Base-by-base conservation (phyloP, 2,888 invertebrate species). In the Pocota personata region DNA sequence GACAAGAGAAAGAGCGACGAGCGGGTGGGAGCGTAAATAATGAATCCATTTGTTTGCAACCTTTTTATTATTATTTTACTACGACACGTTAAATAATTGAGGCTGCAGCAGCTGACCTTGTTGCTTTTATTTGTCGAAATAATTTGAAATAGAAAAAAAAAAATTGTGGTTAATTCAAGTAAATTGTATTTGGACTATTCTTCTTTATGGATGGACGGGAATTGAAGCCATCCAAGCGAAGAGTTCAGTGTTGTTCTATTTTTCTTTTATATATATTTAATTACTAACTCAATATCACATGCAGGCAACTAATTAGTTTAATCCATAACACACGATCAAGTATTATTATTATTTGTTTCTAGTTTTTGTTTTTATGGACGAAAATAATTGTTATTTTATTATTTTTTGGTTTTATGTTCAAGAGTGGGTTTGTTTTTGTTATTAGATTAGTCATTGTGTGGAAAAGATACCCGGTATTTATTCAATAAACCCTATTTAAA, bases 71-170 rank as follows among this genome's bases (percentile, higher is more conserved):
- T 52, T 52, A 37, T 52, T 52, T 37, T 37, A 40, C 37, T 52
- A 64, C 40, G 43, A 43, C 52, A 52, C 40, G 30, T 69, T 46
- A n/a, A 43, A 46, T 50, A 14, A 67, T 76, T 66, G 35, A 52
- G 58, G 24, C 32, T 66, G 66, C 66, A 58, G 66, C 64, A 77
- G 58, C 52, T 77, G 69, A 77, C 72, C 82, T 82, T 77, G 77
- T 46, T 71, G 55, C 16, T 69, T 3, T 48, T 58, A 24, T 14
- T 67, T 64, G 14, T 52, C 57, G 4, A 52, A 43, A 14, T 16
- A n/a, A 1, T 21, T 50, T 35, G 35, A 14, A 35, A 30, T 30
- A 27, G 30, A 55, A 16, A 7, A 30, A 14, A 55, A n/a, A 35
- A 73, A 62, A 69, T 48, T 40, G 75, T 62, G 60, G 46, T 55